These are phyloP conservation scores for Drosophila leonis DNA, from an alignment of 2,888 invertebrate species.

Conservation along the genomic window DNA sequence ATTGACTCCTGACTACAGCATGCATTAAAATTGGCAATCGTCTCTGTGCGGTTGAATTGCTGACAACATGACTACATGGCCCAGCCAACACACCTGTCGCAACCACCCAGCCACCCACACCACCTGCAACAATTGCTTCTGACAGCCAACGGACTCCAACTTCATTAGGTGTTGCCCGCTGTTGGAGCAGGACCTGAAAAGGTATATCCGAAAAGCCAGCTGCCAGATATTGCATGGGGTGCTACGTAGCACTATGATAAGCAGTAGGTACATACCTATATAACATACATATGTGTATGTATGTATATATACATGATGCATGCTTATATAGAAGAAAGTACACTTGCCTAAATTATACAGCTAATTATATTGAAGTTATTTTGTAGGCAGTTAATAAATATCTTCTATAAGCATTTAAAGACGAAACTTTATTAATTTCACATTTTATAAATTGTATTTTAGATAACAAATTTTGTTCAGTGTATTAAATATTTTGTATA, in stretches of 20 bases:
- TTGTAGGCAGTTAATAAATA: background rate
- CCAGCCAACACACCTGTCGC: constrained; percentile 44
- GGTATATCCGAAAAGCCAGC: constrained; percentile 39
- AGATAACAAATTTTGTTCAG: background rate
- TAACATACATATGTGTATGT: background rate
- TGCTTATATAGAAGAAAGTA: background rate
- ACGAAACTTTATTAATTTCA: too few relatives aligned
- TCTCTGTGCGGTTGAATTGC: constrained; percentile 74
- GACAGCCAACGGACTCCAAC: constrained; percentile 40
- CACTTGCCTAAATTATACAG: background rate
- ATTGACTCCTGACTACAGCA: constrained; percentile 50
- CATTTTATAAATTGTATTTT: too few relatives aligned
- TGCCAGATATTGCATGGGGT: constrained; percentile 34
- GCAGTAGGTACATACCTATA: constrained; percentile 13
- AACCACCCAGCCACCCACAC: background rate
- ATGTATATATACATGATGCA: constrained; percentile 19
- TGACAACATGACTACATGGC: constrained; percentile 58
- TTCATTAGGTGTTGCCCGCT: constrained; percentile 49
- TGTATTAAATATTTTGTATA: background rate
- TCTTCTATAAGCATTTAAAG: too few relatives aligned
- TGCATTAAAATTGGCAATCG: constrained; percentile 77
- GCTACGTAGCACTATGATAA: constrained; percentile 20
- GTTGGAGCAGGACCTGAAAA: constrained; percentile 41
- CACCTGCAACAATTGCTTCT: constrained; percentile 25
- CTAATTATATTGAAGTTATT: background rate